Conservation (phyloP, 53 echinoderm and acorn worm species). For the Crossaster papposus region DNA sequence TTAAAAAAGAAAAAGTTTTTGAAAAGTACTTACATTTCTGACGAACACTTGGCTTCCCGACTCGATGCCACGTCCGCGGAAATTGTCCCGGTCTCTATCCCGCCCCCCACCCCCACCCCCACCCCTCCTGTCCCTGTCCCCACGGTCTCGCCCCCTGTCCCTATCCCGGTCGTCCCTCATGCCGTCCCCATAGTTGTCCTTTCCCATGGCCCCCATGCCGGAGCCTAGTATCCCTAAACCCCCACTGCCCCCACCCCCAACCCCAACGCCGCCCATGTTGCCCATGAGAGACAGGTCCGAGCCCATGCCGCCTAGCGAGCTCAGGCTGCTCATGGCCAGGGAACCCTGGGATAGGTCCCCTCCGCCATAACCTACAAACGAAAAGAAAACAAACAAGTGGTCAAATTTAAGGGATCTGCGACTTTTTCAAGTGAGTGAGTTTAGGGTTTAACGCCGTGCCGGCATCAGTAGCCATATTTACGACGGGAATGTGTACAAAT, state of each 20-base stretch:
- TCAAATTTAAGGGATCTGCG: too few species aligned
- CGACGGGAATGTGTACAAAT: too few species aligned
- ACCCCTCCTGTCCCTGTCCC: conserved; percentile 47
- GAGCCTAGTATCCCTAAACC: conserved; percentile 39
- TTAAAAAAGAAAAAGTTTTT: too few species aligned
- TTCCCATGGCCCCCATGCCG: conserved; percentile 24
- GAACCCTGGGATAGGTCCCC: conserved; percentile 48
- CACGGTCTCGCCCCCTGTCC: conserved; percentile 54
- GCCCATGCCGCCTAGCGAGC: conserved; percentile 54
- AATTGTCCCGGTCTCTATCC: conserved; percentile 62
- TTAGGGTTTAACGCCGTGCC: too few species aligned
- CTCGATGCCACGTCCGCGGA: conserved; percentile 51
- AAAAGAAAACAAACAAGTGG: neutral
- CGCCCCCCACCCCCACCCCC: conserved; percentile 58
- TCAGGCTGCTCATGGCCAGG: conserved; percentile 49
- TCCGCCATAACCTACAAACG: conserved; percentile 41
- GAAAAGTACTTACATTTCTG: conserved; percentile 81
- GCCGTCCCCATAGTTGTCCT: conserved; percentile 34
- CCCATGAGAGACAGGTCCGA: conserved; percentile 57
- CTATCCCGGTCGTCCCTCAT: conserved; percentile 62
- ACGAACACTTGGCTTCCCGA: conserved; percentile 85
- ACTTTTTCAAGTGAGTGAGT: too few species aligned
- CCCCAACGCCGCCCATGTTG: conserved; percentile 54
- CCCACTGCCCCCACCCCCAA: conserved; percentile 53
- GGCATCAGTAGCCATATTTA: too few species aligned